Conservation (phyloP, 53 echinoderm and acorn worm genomes). For the Paracentrotus lividus region DNA sequence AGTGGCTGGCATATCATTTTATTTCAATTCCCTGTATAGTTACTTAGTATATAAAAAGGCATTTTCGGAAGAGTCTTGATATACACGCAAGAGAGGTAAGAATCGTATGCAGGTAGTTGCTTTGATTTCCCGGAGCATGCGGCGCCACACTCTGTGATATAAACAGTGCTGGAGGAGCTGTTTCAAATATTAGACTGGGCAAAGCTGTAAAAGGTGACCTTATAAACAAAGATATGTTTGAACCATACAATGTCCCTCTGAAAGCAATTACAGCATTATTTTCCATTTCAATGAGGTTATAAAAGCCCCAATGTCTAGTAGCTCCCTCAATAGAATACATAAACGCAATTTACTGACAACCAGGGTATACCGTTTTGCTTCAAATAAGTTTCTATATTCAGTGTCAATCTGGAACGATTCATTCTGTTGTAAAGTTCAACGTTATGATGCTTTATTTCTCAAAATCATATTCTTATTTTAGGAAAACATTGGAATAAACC, state of each 20-base stretch:
- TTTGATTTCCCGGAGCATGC: background rate
- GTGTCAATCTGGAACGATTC: background rate
- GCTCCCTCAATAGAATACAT: background rate
- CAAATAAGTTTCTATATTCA: background rate
- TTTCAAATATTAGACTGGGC: constrained; percentile 7
- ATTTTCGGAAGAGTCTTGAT: background rate
- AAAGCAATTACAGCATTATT: constrained; percentile 19
- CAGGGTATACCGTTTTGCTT: background rate
- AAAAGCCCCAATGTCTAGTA: background rate
- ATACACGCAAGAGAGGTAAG: background rate
- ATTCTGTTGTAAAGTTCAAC: constrained; percentile 30
- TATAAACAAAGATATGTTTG: constrained; percentile 7
- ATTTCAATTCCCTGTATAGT: background rate
- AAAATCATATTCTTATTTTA: constrained; percentile 22
- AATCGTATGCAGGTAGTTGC: background rate
- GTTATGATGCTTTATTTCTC: constrained; percentile 17
- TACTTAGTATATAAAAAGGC: background rate
- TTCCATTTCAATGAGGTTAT: constrained; percentile 1
- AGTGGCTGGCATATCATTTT: constrained; percentile 29
- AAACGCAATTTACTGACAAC: background rate
- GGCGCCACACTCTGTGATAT: background rate
- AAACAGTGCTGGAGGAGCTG: background rate
- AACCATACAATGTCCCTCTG: background rate
- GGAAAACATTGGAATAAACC: constrained; percentile 7
- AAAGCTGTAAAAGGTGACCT: constrained; percentile 41